These are phyloP conservation scores for Pandemis corylana DNA, from an alignment of 2,888 invertebrate genomes.

Conservation along the genomic window DNA sequence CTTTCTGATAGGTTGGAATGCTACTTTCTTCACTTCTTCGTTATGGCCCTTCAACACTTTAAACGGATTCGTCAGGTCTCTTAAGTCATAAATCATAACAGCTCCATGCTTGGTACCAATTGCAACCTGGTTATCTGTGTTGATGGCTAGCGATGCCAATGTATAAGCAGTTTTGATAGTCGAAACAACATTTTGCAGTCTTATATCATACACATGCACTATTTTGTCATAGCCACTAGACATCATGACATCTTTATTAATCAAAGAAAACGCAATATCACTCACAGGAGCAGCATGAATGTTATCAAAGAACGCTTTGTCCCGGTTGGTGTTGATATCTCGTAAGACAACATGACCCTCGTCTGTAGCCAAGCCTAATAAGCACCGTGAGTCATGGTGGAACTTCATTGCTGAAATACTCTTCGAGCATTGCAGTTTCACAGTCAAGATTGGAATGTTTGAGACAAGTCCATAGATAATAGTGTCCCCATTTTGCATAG, in stretches of 20 bases:
- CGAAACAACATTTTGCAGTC: constrained; percentile 76
- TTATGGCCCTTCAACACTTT: constrained; percentile 80
- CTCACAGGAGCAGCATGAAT: constrained; percentile 85
- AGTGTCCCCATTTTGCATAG: constrained; percentile 80
- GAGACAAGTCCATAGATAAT: constrained; percentile 79
- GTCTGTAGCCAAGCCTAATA: constrained; percentile 80
- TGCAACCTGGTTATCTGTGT: constrained; percentile 79
- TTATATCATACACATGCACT: constrained; percentile 84
- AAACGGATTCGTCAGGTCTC: constrained; percentile 77
- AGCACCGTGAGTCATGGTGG: constrained; percentile 75
- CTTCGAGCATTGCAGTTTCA: constrained; percentile 72
- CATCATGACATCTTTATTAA: constrained; percentile 82
- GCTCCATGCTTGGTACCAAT: constrained; percentile 84
- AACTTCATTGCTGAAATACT: constrained; percentile 80
- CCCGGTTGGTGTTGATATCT: constrained; percentile 77
- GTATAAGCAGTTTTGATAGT: constrained; percentile 71
- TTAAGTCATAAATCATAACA: constrained; percentile 82
- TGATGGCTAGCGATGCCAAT: constrained; percentile 72
- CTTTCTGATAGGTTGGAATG: constrained; percentile 74
- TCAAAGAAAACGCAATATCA: constrained; percentile 82
- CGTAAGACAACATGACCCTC: constrained; percentile 78
- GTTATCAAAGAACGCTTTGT: constrained; percentile 76
- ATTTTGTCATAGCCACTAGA: constrained; percentile 84
- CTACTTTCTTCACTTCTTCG: constrained; percentile 75
- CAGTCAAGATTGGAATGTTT: constrained; percentile 75